Percentiles rank a stretch among this genome's conserved stretches.
Conservation (phyloP, 2,113 vertebrate genomes). For the Crotalus helleri region DNA sequence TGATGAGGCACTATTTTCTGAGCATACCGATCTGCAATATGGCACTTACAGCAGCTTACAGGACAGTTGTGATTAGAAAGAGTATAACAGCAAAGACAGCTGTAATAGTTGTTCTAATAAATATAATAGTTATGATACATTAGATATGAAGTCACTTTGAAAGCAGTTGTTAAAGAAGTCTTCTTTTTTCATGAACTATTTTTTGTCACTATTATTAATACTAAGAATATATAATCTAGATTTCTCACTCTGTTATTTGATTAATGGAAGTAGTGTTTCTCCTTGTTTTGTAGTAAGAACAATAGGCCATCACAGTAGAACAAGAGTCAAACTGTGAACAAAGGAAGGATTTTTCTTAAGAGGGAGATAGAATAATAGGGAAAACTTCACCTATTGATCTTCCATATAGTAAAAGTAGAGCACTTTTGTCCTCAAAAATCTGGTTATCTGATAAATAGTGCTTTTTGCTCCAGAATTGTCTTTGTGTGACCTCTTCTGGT, state of each 20-base stretch:
- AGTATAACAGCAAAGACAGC: neutral
- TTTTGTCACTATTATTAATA: neutral
- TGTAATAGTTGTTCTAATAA: neutral
- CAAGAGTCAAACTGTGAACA: neutral
- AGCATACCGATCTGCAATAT: neutral
- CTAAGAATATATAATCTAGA: neutral
- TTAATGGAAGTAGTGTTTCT: neutral
- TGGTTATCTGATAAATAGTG: neutral
- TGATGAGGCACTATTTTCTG: neutral
- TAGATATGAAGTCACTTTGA: neutral
- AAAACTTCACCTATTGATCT: neutral
- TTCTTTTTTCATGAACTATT: neutral
- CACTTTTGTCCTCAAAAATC: neutral
- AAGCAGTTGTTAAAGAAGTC: neutral
- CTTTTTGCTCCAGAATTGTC: neutral
- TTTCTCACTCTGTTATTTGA: too few species aligned
- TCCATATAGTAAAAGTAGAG: neutral
- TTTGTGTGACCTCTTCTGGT: constrained; percentile 57
- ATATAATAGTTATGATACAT: neutral
- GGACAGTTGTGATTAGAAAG: neutral
- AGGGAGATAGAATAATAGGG: neutral
- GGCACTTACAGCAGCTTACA: neutral
- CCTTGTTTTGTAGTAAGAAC: neutral
- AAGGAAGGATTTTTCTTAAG: neutral
- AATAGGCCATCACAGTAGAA: neutral